Evolutionary conservation across 2,888 invertebrate genomes (phyloP).

Genomic region (Apamea anceps): DNA sequence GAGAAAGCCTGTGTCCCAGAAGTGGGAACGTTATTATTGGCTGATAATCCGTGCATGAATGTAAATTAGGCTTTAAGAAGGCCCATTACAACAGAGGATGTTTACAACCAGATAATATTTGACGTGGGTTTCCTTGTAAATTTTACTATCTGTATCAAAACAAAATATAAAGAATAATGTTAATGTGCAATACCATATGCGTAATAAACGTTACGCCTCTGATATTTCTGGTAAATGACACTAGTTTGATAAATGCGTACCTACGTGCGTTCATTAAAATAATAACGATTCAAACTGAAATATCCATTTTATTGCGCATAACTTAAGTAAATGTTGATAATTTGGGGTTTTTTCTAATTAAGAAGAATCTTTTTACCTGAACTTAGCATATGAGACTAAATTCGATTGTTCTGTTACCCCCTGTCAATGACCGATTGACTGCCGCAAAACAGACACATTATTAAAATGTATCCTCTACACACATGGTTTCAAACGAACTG

Average conservation of each 20-base stretch:
- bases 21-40: background rate
- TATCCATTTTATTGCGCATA: background rate
- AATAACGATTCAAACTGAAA: background rate
- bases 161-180: constrained; percentile 10
- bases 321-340: background rate
- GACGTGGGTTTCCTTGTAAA: constrained; percentile 15
- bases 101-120: constrained; percentile 13
- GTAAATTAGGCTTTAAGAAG: background rate
- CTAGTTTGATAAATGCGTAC: constrained; percentile 12
- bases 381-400: background rate
- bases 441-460: background rate
- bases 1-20: background rate
- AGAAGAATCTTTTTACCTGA: background rate
- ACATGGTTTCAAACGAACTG: background rate
- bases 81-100: constrained; percentile 6
- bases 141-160: constrained; percentile 32
- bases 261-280: background rate
- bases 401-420: background rate
- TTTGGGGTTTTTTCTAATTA: background rate
- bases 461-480: background rate
- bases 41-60: background rate
- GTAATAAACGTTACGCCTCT: constrained; percentile 13
- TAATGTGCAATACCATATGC: constrained; percentile 39
- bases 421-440: background rate
- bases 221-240: constrained; percentile 23